Conservation (phyloP, 2,113 vertebrate species). For the Limanda limanda region DNA sequence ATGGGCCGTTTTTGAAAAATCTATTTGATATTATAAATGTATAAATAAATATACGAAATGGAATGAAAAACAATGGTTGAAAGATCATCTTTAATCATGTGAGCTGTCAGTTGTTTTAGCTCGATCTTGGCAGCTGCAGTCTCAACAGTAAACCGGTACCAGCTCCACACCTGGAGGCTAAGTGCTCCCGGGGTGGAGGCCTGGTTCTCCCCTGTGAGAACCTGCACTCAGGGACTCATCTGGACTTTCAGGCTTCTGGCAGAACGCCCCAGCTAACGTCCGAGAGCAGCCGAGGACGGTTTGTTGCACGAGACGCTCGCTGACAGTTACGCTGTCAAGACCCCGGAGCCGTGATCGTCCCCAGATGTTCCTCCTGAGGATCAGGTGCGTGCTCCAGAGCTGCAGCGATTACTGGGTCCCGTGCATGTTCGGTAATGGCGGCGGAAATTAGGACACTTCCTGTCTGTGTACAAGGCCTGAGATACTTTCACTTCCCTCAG, state of each 20-base stretch:
- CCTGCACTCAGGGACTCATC: conserved; percentile 56
- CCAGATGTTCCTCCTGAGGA: conserved; percentile 68
- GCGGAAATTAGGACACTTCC: conserved; percentile 62
- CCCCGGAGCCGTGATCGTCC: conserved; percentile 57
- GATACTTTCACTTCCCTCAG: conserved; percentile 5
- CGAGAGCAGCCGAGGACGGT: conserved; percentile 38
- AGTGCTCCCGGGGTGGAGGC: conserved; percentile 27
- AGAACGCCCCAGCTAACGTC: not conserved
- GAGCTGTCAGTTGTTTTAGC: not conserved
- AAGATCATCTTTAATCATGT: not conserved
- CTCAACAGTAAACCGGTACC: not conserved
- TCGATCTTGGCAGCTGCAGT: not conserved
- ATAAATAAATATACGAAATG: no score
- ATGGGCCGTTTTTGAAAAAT: no score
- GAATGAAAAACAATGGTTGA: no score
- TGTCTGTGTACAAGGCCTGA: conserved; percentile 35
- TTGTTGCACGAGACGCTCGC: conserved; percentile 59
- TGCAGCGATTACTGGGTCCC: conserved; percentile 34
- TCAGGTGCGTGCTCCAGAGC: conserved; percentile 34
- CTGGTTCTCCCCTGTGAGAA: conserved; percentile 45
- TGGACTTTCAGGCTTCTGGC: conserved; percentile 55
- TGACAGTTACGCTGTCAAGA: conserved; percentile 68
- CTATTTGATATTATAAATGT: no score
- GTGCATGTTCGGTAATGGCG: conserved; percentile 39
- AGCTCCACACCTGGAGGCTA: not conserved